A percentile compares a stretch with the other conserved stretches of the same genome.
These are phyloP conservation scores for Heliconius erato DNA, from an alignment of 2,888 invertebrate species.

Conservation along the genomic window DNA sequence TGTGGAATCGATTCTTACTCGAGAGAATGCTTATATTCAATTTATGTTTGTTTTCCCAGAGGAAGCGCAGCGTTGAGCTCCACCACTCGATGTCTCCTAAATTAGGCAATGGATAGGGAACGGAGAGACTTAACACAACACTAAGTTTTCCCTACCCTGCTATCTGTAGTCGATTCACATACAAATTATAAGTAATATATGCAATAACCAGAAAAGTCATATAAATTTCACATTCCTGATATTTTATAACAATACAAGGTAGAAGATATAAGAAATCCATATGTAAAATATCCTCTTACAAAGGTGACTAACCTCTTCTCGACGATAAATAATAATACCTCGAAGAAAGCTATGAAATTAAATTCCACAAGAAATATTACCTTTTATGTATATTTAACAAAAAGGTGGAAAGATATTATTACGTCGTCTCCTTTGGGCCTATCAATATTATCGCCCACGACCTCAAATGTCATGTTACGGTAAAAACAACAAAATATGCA, in stretches of 20 bases:
- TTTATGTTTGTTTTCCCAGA: too few species aligned
- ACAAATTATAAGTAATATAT: too few species aligned
- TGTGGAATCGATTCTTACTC: not conserved
- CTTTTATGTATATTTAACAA: slow-evolving; percentile 22
- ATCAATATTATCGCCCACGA: slow-evolving; percentile 32
- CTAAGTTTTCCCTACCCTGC: too few species aligned
- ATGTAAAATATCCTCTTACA: not conserved
- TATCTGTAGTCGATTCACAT: too few species aligned
- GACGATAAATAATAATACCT: slow-evolving; percentile 20
- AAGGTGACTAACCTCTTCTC: not conserved
- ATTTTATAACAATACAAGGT: not conserved
- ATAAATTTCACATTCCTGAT: not conserved
- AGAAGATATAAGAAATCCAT: not conserved
- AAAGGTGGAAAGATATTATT: slow-evolving; percentile 12
- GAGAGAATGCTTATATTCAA: too few species aligned
- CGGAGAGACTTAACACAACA: too few species aligned
- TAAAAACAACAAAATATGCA: slow-evolving; percentile 39
- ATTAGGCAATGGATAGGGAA: too few species aligned
- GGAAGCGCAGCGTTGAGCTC: too few species aligned
- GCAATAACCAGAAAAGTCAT: not conserved
- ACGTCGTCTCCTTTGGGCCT: slow-evolving; percentile 26
- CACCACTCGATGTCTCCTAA: too few species aligned
- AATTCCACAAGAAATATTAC: slow-evolving; percentile 14
- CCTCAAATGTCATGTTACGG: slow-evolving; percentile 36
- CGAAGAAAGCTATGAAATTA: slow-evolving; percentile 19